Percentiles rank a stretch among this genome's conserved stretches.
Conservation (phyloP, 2,113 vertebrate species). For the Oreotrochilus melanogaster region DNA sequence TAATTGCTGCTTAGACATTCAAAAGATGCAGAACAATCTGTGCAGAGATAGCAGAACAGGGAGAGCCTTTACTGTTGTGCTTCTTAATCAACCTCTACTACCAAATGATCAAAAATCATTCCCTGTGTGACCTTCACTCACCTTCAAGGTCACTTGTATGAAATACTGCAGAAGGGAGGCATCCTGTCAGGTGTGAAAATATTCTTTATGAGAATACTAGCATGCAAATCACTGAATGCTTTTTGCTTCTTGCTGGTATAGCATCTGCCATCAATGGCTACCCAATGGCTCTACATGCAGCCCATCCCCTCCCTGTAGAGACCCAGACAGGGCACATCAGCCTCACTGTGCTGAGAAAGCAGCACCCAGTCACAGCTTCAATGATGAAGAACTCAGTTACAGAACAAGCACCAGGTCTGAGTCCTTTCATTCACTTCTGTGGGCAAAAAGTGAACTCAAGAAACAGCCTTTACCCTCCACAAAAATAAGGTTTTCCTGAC, state of each 20-base stretch:
- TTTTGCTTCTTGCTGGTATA: not conserved
- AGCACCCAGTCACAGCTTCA: not conserved
- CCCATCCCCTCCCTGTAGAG: not conserved
- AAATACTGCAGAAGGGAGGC: not conserved
- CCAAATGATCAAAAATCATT: not conserved
- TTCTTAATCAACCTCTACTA: not conserved
- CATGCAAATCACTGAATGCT: not conserved
- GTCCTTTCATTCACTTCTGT: not conserved
- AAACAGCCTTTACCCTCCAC: not conserved
- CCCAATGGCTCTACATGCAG: not conserved
- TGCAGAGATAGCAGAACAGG: not conserved
- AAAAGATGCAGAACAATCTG: not conserved
- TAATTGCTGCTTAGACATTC: not conserved
- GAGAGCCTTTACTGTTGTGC: not conserved
- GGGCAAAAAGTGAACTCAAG: not conserved
- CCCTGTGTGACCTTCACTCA: not conserved
- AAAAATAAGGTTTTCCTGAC: not conserved
- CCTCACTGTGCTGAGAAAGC: not conserved
- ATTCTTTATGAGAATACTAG: not conserved
- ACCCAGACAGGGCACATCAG: not conserved
- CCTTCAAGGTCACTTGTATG: not conserved
- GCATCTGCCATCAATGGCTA: not conserved
- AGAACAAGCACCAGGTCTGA: not conserved
- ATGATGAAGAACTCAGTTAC: fast-evolving
- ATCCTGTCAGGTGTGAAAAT: not conserved